Evolutionary conservation across 2,797 vertebrate genomes (phyloP).

Genomic region (Diglossa cyanea): DNA sequence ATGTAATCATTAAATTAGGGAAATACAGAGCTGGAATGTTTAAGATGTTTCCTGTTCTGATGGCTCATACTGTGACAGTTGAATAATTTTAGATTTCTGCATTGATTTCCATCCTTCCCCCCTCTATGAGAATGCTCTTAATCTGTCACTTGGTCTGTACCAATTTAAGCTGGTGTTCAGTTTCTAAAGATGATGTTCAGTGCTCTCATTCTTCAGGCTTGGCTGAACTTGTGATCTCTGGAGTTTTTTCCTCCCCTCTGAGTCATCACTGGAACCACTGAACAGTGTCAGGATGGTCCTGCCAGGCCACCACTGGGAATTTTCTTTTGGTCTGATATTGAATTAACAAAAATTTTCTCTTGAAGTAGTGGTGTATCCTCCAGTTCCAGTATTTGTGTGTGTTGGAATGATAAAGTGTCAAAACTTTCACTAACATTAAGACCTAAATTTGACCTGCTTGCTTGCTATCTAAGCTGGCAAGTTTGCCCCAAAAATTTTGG

Average conservation of each 20-base stretch:
- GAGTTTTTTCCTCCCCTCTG: background rate
- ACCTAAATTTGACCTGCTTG: background rate
- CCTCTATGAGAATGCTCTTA: background rate
- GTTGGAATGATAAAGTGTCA: background rate
- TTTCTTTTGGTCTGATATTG: background rate
- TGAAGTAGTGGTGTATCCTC: background rate
- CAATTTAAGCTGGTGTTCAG: background rate
- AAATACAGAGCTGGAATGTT: background rate
- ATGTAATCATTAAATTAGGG: background rate
- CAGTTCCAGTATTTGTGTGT: background rate
- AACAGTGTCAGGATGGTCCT: background rate
- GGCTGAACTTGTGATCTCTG: background rate
- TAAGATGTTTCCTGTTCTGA: background rate
- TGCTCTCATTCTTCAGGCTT: background rate
- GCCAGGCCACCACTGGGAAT: background rate
- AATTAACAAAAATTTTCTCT: background rate
- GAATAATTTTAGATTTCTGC: background rate
- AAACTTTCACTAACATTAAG: background rate
- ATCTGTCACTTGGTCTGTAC: background rate
- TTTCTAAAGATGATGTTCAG: background rate
- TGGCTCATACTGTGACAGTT: background rate
- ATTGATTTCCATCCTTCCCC: background rate
- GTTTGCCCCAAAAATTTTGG: background rate
- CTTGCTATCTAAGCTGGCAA: background rate
- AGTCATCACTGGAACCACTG: background rate